Evolutionary conservation across 2,113 vertebrate genomes (phyloP).

Genomic region (Saguinus midas): DNA sequence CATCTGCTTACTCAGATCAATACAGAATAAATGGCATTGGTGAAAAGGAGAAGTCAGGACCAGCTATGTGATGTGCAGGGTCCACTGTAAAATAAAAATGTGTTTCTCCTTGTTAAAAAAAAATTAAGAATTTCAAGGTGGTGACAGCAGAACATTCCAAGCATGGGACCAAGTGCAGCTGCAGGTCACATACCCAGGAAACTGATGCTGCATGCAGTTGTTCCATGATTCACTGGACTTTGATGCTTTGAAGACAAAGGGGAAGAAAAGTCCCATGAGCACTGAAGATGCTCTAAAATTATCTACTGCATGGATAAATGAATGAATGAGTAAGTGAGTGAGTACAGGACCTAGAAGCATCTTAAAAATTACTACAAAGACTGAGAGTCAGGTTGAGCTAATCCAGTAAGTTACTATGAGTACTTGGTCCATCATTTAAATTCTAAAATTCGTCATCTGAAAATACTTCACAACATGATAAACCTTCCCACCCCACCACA

Average conservation of each 20-base stretch:
- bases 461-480: neutral
- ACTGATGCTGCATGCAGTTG: neutral
- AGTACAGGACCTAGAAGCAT: neutral
- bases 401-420: neutral
- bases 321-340: neutral
- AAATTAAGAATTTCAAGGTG: constrained; percentile 19
- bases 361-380: neutral
- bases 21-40: neutral
- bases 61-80: neutral
- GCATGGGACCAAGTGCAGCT: neutral
- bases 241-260: neutral
- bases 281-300: neutral
- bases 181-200: neutral
- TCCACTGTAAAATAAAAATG: neutral
- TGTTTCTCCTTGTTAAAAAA: neutral
- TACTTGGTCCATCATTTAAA: neutral
- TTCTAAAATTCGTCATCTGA: neutral
- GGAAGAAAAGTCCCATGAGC: neutral
- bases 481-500: neutral
- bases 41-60: neutral
- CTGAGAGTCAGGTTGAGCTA: neutral
- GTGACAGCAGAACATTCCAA: neutral
- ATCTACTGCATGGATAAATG: neutral
- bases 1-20: neutral
- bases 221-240: neutral